Percentiles rank a stretch among this genome's conserved stretches.
Evolutionary conservation across 2,888 invertebrate species (phyloP).

Genomic region (Amblyjoppa fuscipennis): DNA sequence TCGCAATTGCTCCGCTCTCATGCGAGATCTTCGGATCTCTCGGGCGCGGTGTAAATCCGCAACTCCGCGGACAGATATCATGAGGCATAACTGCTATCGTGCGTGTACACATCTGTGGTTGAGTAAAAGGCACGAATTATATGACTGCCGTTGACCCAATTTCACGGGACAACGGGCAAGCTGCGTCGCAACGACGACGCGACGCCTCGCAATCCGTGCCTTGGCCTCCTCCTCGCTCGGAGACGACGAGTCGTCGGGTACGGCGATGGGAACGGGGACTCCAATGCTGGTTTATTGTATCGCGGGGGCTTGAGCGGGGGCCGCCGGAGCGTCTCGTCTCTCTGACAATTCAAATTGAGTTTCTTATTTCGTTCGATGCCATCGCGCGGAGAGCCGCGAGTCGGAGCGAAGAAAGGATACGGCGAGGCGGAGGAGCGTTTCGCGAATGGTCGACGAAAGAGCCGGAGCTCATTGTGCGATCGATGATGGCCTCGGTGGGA

Average conservation of each 20-base stretch:
- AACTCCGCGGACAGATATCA: slow-evolving; percentile 20
- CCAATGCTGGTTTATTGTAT: not conserved
- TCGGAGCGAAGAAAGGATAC: slow-evolving; percentile 46
- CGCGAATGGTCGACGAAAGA: slow-evolving; percentile 63
- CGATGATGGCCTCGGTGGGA: slow-evolving; percentile 41
- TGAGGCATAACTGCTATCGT: slow-evolving; percentile 10
- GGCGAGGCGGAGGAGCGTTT: slow-evolving; percentile 41
- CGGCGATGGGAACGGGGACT: slow-evolving; percentile 21
- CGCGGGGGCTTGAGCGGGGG: not conserved
- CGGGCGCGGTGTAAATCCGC: slow-evolving; percentile 24
- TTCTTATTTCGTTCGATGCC: slow-evolving; percentile 51
- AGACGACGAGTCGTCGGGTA: not conserved
- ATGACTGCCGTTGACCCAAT: slow-evolving; percentile 63
- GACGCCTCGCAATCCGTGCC: slow-evolving; percentile 9
- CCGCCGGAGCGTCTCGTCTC: not conserved
- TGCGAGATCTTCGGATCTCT: slow-evolving; percentile 62
- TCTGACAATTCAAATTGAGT: slow-evolving; percentile 29
- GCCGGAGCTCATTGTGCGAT: slow-evolving; percentile 37
- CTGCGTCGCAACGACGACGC: slow-evolving; percentile 8
- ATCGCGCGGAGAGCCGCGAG: slow-evolving; percentile 28
- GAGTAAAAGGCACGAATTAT: slow-evolving; percentile 58
- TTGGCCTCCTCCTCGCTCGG: not conserved
- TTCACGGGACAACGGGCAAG: slow-evolving; percentile 51
- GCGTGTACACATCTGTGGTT: slow-evolving; percentile 28
- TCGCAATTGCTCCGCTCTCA: slow-evolving; percentile 64